Base-by-base conservation (phyloP, 1,140 invertebrate species). In the Mizuhopecten yessoensis region DNA sequence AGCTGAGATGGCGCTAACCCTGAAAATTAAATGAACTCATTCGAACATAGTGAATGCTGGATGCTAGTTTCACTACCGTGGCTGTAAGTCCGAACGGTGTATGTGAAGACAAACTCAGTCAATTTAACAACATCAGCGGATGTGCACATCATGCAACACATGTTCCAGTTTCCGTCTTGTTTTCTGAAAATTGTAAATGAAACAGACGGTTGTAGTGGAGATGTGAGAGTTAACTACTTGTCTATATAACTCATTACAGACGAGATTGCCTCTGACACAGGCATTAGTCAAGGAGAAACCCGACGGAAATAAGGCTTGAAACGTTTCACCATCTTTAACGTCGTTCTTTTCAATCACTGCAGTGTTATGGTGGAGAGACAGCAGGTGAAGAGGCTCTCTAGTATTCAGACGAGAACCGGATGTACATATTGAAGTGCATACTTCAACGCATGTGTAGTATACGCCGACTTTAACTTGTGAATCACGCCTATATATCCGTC, bases 281-380 rank as follows among this genome's bases (percentile, higher is more conserved):
- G 3, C 20, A 75, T 75, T n/a, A 75, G 57, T 75, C 57, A 75
- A 0, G 23, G 57, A 75, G 57, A 75, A 75, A 75, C 0, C 11
- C n/a, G 57, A 75, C 57, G 57, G 57, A 75, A 75, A n/a, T 75
- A n/a, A 29, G 57, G 57, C 57, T 75, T 75, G 57, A 75, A 75
- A 75, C 57, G 29, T 75, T 75, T 75, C 57, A 29, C 57, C 57
- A 29, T 75, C 57, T 75, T 75, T 75, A 75, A n/a, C 57, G 29
- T 5, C 57, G n/a, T n/a, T 29, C 57, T 29, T n/a, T 13, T 29
- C 57, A 75, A 75, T 75, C 57, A 75, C 57, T 75, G 23, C 57
- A 29, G 57, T 75, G 29, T n/a, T 75, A 17, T 10, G 29, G 57
- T 75, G 11, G 57, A n/a, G n/a, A 29, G n/a, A 5, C 5, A 75